Evolutionary conservation across 2,888 invertebrate genomes (phyloP).

Genomic region (Tubulanus polymorphus): DNA sequence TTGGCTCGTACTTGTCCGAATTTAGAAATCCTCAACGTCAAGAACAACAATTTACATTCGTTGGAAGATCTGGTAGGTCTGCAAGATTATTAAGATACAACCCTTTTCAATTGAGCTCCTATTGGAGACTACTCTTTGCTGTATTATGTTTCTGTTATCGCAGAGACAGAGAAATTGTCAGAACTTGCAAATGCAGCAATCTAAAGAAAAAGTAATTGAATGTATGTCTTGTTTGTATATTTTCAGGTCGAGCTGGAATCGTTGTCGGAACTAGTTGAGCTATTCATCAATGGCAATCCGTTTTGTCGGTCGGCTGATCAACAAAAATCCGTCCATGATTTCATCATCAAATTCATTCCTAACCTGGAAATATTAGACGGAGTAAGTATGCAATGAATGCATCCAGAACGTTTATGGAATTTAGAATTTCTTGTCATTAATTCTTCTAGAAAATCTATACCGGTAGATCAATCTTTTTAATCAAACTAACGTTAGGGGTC

Average conservation of each 20-base stretch:
- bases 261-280: slow-evolving; percentile 31
- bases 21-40: slow-evolving; percentile 32
- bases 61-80: slow-evolving; percentile 37
- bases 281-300: slow-evolving; percentile 36
- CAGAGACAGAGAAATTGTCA: no score
- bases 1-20: slow-evolving; percentile 26
- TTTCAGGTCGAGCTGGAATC: slow-evolving; percentile 29
- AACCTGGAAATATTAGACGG: slow-evolving; percentile 39
- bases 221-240: no score
- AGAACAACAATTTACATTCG: slow-evolving; percentile 27
- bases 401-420: no score
- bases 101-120: no score
- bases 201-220: no score
- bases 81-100: neutral
- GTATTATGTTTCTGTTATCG: no score
- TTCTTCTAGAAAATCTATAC: neutral
- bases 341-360: slow-evolving; percentile 28
- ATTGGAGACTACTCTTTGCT: no score
- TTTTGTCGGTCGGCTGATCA: slow-evolving; percentile 29
- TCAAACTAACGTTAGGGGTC: neutral
- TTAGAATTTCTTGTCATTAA: slow-evolving; percentile 13
- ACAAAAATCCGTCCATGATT: slow-evolving; percentile 28
- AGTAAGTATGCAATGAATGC: slow-evolving; percentile 12
- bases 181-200: no score
- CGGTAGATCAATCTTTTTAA: neutral